Percentiles rank a stretch among this genome's conserved stretches.
These are phyloP conservation scores for Platycnemis pennipes DNA, from an alignment of 2,888 invertebrate species.

Conservation along the genomic window DNA sequence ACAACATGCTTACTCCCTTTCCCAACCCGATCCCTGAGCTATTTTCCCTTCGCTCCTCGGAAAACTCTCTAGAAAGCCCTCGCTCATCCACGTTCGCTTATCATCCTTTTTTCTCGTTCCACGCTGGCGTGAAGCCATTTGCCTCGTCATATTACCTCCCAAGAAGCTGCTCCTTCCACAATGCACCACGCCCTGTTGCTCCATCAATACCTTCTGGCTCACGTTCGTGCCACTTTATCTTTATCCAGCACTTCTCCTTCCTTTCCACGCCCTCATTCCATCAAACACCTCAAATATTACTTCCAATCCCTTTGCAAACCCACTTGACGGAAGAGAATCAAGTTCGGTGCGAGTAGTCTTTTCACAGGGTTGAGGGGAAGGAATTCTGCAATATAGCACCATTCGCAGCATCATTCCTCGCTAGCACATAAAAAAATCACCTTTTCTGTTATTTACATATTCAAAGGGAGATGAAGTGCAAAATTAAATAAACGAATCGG, in stretches of 20 bases:
- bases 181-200: slow-evolving; percentile 31
- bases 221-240: slow-evolving; percentile 6
- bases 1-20: background rate
- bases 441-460: too few species aligned
- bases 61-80: background rate
- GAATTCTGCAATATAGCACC: background rate
- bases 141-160: slow-evolving; percentile 4
- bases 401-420: too few species aligned
- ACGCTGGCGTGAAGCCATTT: slow-evolving; percentile 15
- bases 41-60: background rate
- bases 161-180: background rate
- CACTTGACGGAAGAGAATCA: background rate
- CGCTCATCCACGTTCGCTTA: background rate
- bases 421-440: too few species aligned
- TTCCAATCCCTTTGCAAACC: background rate
- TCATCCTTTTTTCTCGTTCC: background rate
- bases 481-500: too few species aligned
- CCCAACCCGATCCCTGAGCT: background rate
- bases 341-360: background rate
- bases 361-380: background rate
- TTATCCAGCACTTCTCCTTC: background rate
- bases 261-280: background rate
- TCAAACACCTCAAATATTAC: background rate
- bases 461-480: too few species aligned
- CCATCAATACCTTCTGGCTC: background rate